Percentiles rank a stretch among this genome's conserved stretches.
Conservation (phyloP, 92 coral and sea anemone genomes). For the Parazoanthus atlanticus region DNA sequence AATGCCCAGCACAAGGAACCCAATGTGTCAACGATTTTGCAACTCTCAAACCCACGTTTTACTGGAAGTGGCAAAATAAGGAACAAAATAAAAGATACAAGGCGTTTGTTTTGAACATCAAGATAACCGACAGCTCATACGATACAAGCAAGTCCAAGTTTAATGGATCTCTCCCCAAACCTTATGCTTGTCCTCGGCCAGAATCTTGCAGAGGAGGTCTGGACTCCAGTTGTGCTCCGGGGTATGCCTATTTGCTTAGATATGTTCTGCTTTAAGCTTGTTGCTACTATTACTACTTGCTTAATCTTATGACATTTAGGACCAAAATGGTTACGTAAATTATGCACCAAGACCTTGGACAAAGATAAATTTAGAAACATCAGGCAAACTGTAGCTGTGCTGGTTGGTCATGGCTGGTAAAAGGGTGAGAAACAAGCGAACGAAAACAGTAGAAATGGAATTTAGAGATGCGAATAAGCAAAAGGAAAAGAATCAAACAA, state of each 20-base stretch:
- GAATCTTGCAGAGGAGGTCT: slow-evolving; percentile 2
- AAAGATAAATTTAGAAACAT: too few relatives aligned
- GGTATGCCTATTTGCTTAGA: background rate
- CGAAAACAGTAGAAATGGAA: background rate
- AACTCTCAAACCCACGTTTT: background rate
- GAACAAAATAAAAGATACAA: background rate
- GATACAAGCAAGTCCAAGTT: background rate
- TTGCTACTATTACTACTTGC: too few relatives aligned
- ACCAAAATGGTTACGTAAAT: too few relatives aligned
- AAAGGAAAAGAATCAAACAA: background rate
- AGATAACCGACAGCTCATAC: background rate
- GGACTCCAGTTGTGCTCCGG: background rate
- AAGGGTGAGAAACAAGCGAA: background rate
- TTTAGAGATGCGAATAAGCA: background rate
- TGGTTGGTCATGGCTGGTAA: too few relatives aligned
- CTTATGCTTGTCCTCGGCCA: background rate
- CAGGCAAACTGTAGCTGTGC: too few relatives aligned
- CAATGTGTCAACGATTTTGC: background rate
- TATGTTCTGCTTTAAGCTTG: too few relatives aligned
- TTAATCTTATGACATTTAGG: too few relatives aligned
- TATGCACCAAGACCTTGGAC: too few relatives aligned
- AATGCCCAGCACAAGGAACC: slow-evolving; percentile 46
- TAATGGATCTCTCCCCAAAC: background rate
- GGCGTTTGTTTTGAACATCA: background rate
- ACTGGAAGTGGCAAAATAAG: background rate